Conservation (phyloP, 2,888 invertebrate genomes). For the Arrhopalites spinosus region DNA sequence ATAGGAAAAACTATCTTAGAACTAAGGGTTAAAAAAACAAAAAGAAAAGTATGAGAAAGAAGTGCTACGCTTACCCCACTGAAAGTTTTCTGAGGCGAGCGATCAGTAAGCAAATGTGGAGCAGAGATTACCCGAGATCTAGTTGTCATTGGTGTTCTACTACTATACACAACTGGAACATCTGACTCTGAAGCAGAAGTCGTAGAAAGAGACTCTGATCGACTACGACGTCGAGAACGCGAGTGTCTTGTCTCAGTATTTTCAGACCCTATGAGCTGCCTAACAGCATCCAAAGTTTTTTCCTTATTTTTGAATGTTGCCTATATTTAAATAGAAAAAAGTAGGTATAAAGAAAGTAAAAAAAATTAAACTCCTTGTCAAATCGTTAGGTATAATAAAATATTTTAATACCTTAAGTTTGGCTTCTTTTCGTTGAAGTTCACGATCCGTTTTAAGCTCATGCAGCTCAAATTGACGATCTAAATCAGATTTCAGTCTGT, state of each 20-base stretch:
- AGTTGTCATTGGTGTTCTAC: slow-evolving; percentile 1
- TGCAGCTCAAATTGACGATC: slow-evolving; percentile 49
- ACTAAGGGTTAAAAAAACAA: too few relatives aligned
- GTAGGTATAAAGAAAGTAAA: neutral
- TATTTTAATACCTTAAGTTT: slow-evolving; percentile 43
- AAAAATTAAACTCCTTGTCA: neutral
- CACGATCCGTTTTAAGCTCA: slow-evolving; percentile 43
- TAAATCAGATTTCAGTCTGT: slow-evolving; percentile 46
- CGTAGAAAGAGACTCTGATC: slow-evolving; percentile 32
- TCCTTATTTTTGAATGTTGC: slow-evolving; percentile 49
- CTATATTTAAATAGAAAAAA: slow-evolving; percentile 29
- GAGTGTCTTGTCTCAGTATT: slow-evolving; percentile 9
- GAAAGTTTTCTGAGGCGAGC: slow-evolving; percentile 35
- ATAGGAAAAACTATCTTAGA: too few relatives aligned
- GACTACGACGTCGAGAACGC: slow-evolving; percentile 24
- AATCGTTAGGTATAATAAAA: neutral
- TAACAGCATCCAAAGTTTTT: slow-evolving; percentile 47
- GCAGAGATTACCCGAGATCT: slow-evolving; percentile 37
- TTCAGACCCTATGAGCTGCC: slow-evolving; percentile 40
- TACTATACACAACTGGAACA: slow-evolving; percentile 32
- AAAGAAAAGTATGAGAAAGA: neutral
- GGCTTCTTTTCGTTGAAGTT: slow-evolving; percentile 45
- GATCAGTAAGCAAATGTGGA: slow-evolving; percentile 32
- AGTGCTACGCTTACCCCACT: slow-evolving; percentile 33
- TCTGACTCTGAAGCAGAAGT: slow-evolving; percentile 52